These are phyloP conservation scores for Hylaea fasciaria DNA, from an alignment of 2,888 invertebrate species.

Conservation along the genomic window DNA sequence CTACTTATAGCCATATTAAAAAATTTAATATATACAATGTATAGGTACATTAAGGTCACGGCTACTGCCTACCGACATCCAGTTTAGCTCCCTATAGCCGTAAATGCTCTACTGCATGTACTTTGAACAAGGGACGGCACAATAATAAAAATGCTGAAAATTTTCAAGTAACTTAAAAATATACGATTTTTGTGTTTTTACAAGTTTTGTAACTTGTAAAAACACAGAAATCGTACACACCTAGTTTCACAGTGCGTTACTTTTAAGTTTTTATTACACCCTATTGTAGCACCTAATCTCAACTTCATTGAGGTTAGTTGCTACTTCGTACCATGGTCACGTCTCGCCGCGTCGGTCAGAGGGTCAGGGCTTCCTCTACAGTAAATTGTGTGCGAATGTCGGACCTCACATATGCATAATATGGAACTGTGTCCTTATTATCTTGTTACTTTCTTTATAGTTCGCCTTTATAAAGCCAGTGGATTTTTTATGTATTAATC, in stretches of 20 bases:
- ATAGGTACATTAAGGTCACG: too few relatives aligned
- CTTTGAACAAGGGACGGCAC: not conserved
- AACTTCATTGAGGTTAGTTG: conserved; percentile 30
- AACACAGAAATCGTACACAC: not conserved
- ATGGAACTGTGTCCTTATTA: conserved; percentile 33
- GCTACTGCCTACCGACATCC: too few relatives aligned
- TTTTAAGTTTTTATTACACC: conserved; percentile 16
- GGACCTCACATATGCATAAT: conserved; percentile 54
- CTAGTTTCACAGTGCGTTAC: not conserved
- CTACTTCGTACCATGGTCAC: conserved; percentile 55
- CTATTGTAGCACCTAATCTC: conserved; percentile 33
- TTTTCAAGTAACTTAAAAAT: not conserved
- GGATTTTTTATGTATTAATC: not conserved
- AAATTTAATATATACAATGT: too few relatives aligned
- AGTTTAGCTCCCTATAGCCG: too few relatives aligned
- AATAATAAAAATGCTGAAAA: not conserved
- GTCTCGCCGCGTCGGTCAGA: conserved; percentile 53
- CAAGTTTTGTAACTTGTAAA: too few relatives aligned
- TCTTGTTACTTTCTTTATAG: conserved; percentile 21
- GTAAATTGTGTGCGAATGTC: conserved; percentile 64
- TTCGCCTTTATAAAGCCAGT: conserved; percentile 6
- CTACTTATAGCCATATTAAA: too few relatives aligned
- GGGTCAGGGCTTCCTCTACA: conserved; percentile 61
- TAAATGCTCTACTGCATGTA: too few relatives aligned
- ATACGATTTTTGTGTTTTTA: not conserved